A percentile compares a stretch with the other conserved stretches of the same genome.
Conservation (phyloP, 2,113 vertebrate genomes). For the Pygathrix nemaeus region DNA sequence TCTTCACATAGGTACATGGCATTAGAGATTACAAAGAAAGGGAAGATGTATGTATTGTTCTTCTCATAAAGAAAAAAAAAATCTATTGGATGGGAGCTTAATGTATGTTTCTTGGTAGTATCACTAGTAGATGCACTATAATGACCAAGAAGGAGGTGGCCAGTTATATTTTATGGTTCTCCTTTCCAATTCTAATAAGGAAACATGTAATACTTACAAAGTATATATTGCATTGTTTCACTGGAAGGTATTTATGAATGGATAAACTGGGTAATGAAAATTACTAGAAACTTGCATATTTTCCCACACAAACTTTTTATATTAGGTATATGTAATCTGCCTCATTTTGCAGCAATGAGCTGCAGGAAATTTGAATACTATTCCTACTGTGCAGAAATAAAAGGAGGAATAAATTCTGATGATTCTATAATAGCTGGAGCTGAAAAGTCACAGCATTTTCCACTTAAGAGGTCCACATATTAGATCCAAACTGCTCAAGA, state of each 20-base stretch:
- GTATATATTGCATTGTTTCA: not conserved
- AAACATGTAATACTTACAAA: not conserved
- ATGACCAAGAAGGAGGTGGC: not conserved
- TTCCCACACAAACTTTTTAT: not conserved
- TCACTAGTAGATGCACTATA: not conserved
- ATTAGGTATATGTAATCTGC: not conserved
- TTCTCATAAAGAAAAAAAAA: not conserved
- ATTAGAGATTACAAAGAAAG: not conserved
- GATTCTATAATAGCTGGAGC: not conserved
- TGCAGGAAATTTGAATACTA: not conserved
- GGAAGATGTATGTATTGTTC: not conserved
- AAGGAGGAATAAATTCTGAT: not conserved
- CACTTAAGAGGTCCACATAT: not conserved
- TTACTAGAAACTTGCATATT: not conserved
- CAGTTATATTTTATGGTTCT: not conserved
- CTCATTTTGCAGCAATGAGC: not conserved
- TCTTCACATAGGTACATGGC: not conserved
- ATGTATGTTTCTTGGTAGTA: not conserved
- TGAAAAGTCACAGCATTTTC: constrained; percentile 24
- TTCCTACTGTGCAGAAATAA: not conserved
- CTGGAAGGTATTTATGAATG: not conserved
- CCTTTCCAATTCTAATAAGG: not conserved
- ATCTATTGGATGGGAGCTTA: not conserved
- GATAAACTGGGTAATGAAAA: not conserved
- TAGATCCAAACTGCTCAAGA: not conserved